These are phyloP conservation scores for Drosophila mojavensis DNA, from an alignment of 1,140 invertebrate genomes.

Conservation along the genomic window DNA sequence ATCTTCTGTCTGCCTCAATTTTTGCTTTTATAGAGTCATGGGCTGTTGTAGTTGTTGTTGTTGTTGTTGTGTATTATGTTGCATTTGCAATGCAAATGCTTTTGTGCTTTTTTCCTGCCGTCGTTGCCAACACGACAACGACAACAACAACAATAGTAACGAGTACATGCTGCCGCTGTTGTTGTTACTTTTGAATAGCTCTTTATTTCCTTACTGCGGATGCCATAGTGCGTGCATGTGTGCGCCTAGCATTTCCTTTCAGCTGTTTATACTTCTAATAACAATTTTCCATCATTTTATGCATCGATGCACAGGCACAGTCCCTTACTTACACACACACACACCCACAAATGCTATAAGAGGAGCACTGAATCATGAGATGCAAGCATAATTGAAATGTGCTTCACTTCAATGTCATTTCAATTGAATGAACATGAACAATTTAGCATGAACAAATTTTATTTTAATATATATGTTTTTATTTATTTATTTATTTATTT, in stretches of 20 bases:
- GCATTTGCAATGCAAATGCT: constrained; percentile 80
- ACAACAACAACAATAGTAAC: constrained; percentile 12
- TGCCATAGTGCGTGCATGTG: constrained; percentile 8
- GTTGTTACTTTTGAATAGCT: constrained; percentile 59
- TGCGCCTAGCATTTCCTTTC: constrained; percentile 51
- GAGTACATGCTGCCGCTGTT: no score
- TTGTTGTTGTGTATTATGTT: constrained; percentile 76
- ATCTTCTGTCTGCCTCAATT: no score
- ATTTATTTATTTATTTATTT: neutral
- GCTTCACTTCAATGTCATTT: constrained; percentile 2
- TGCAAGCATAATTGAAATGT: constrained; percentile 4
- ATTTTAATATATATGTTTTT: no score
- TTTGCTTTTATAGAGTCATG: neutral
- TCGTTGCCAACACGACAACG: constrained; percentile 46
- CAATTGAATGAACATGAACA: no score
- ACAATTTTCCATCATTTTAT: constrained; percentile 78
- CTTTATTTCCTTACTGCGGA: constrained; percentile 78
- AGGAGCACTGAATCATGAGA: neutral
- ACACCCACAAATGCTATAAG: no score
- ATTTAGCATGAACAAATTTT: neutral
- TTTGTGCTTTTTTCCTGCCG: constrained; percentile 75
- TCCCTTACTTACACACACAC: neutral
- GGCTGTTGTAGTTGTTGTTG: neutral
- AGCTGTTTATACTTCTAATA: constrained; percentile 80
- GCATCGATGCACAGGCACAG: constrained; percentile 60